A percentile compares a stretch with the other conserved stretches of the same genome.
phyloP scores from a whole-genome alignment of 2,888 invertebrate genomes.

The Endotricha flammealis region DNA sequence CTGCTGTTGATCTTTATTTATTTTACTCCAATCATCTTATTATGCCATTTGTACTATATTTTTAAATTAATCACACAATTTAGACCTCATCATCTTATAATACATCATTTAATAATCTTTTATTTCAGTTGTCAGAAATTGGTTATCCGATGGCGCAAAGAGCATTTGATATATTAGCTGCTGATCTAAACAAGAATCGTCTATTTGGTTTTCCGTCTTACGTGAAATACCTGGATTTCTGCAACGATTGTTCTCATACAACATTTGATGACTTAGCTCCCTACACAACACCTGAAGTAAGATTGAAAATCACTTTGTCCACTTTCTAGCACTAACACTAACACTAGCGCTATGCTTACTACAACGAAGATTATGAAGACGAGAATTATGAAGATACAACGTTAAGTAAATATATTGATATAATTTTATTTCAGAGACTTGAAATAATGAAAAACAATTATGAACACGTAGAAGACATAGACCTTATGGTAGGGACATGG shows the following conservation, averaged over 20 bases:
- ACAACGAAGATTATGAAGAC: too few species aligned
- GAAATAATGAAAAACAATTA: constrained; percentile 40
- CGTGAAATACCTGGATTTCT: constrained; percentile 89
- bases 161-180: constrained; percentile 38
- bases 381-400: too few species aligned
- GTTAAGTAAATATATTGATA: too few species aligned
- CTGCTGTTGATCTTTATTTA: too few species aligned
- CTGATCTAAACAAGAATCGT: constrained; percentile 69
- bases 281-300: constrained; percentile 41
- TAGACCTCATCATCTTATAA: too few species aligned
- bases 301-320: too few species aligned
- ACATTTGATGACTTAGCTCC: constrained; percentile 39
- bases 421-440: constrained; percentile 16
- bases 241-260: constrained; percentile 83
- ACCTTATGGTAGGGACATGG: constrained; percentile 92
- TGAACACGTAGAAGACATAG: constrained; percentile 86
- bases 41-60: too few species aligned
- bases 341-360: too few species aligned
- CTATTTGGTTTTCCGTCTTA: constrained; percentile 92
- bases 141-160: constrained; percentile 39
- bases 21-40: too few species aligned
- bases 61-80: too few species aligned
- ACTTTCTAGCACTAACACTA: too few species aligned
- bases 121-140: constrained; percentile 36
- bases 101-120: too few species aligned